A percentile compares a stretch with the other conserved stretches of the same genome.
Conservation (phyloP, 2,113 vertebrate species). For the Hippopotamus amphibius region DNA sequence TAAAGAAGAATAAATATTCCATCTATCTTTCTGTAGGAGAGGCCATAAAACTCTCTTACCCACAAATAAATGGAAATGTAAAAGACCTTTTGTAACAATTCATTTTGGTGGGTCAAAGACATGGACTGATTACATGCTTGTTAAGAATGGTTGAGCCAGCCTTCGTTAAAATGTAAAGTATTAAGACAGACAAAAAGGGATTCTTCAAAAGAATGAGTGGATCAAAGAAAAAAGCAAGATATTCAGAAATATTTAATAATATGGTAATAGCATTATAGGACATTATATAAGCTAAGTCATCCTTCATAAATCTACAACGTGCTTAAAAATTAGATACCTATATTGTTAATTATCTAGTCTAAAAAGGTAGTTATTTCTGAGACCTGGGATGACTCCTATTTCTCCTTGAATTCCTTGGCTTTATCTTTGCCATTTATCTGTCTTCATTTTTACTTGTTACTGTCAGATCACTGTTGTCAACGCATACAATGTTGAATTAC, state of each 20-base stretch:
- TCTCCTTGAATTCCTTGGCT: background rate
- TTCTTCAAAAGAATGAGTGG: background rate
- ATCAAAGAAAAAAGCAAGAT: slow-evolving; percentile 10
- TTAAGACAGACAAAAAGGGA: slow-evolving; percentile 32
- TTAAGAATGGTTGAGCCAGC: slow-evolving; percentile 31
- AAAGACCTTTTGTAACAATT: slow-evolving; percentile 57
- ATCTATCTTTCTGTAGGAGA: slow-evolving; percentile 31
- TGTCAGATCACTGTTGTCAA: background rate
- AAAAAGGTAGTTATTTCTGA: slow-evolving; percentile 45
- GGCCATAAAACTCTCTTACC: slow-evolving; percentile 48
- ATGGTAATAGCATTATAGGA: background rate
- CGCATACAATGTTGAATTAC: background rate
- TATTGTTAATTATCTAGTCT: background rate
- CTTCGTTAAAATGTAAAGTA: slow-evolving; percentile 41
- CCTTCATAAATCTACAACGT: background rate
- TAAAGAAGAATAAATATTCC: slow-evolving; percentile 50
- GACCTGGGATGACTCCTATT: background rate
- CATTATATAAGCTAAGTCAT: background rate
- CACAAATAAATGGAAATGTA: slow-evolving; percentile 57
- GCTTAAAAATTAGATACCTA: background rate
- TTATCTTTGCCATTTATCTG: background rate
- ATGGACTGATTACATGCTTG: background rate
- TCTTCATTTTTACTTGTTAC: background rate
- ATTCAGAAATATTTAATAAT: slow-evolving; percentile 60
- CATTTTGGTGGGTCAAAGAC: background rate